Base-by-base conservation (phyloP, 2,888 invertebrate species). In the Meteorus colon region DNA sequence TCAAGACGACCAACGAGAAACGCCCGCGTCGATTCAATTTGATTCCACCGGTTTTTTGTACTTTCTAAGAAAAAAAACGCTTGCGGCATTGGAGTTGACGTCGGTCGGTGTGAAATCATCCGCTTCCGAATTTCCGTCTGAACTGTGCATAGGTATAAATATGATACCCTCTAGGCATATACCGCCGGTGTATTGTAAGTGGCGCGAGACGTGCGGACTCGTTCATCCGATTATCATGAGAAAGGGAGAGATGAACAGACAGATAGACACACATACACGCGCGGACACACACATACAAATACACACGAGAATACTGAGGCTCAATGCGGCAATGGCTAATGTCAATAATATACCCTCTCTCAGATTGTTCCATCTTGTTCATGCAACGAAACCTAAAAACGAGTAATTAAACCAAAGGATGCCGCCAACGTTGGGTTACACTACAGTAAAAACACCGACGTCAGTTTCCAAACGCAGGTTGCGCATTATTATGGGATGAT, bases 391-490 rank as follows among this genome's bases (percentile, higher is more conserved):
- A 84, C 82, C 83, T 83, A 79, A 85, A 83, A 83, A 87, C 70
- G 78, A 80, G 86, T 89, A 89, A 89, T 89, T 89, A 88, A 89
- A 88, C 86, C 88, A 89, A 89, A 89, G 88, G 87, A 85, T 84
- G 87, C 89, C 89, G 89, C 89, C 89, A 88, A 86, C 88, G 83
- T 83, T 82, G 85, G 81, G 83, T 27, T 73, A 73, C 84, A 86
- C 86, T 87, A 87, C 84, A 86, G 87, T 87, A 87, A 87, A 89
- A 89, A 89, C 86, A 88, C 85, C 85, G 84, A 83, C 84, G 85
- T 83, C 84, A 82, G 82, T 85, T 80, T 82, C 82, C 81, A 41
- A 63, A 24, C 48, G 77, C 77, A 85, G 83, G 84, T 84, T 85
- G 84, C 82, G 85, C 84, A 84, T 87, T 88, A 85, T 73, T 60